phyloP scores from a whole-genome alignment of 37 sponge, comb jelly and placozoan species.

The Chondrilla cf. caribensis region DNA sequence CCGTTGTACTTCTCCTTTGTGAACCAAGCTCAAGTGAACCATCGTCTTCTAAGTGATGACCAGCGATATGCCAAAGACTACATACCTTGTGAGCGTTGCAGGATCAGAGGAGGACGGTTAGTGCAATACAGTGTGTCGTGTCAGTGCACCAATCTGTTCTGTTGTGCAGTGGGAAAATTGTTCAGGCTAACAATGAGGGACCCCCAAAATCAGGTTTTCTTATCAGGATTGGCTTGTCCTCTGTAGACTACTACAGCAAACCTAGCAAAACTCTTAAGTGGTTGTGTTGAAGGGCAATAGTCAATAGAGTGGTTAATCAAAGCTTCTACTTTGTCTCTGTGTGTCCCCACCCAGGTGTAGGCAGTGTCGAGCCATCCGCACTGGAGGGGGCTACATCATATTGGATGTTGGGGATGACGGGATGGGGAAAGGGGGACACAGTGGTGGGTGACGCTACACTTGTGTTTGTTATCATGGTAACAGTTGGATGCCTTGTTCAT shows the following conservation, averaged over 20 bases:
- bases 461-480: neutral
- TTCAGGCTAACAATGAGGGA: too few relatives aligned
- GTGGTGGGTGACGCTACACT: neutral
- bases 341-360: conserved; percentile 32
- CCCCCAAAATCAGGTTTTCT: too few relatives aligned
- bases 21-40: conserved; percentile 31
- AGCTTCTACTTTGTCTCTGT: too few relatives aligned
- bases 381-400: conserved; percentile 86
- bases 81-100: conserved; percentile 58
- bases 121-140: too few relatives aligned
- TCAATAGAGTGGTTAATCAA: too few relatives aligned
- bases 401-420: conserved; percentile 35
- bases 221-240: too few relatives aligned
- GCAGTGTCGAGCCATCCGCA: conserved; percentile 54
- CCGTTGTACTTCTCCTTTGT: conserved; percentile 55
- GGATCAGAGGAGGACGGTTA: conserved; percentile 47
- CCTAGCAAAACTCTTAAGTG: too few relatives aligned
- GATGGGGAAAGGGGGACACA: neutral
- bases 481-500: neutral
- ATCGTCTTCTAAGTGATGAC: conserved; percentile 15
- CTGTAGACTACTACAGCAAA: neutral
- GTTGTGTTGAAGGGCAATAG: too few relatives aligned
- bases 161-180: too few relatives aligned
- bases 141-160: too few relatives aligned
- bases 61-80: conserved; percentile 28